phyloP scores from a whole-genome alignment of 2,888 invertebrate species.

The Erebia aethiops region DNA sequence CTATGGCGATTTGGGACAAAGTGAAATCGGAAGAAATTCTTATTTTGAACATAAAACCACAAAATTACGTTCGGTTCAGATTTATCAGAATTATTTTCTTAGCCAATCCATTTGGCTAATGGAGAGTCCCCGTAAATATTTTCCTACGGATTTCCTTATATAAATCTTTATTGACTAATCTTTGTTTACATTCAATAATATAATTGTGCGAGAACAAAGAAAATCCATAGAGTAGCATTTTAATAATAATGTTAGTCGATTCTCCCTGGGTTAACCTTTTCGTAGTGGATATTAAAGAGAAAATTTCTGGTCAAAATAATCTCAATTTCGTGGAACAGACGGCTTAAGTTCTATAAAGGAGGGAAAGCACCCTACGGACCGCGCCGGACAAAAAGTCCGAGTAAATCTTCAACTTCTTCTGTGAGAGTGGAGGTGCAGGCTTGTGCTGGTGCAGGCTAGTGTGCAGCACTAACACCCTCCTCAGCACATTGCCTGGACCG shows the following conservation, averaged over 20 bases:
- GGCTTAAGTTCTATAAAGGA: no score
- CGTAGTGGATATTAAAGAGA: no score
- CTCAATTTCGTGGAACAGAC: no score
- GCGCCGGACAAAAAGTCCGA: no score
- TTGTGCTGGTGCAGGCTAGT: no score
- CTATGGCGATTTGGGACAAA: background rate
- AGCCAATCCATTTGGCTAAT: conserved; percentile 50
- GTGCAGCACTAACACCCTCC: no score
- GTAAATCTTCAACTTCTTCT: no score
- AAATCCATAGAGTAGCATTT: conserved; percentile 2
- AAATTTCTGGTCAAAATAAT: no score
- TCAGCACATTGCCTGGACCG: no score
- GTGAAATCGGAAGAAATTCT: conserved; percentile 4
- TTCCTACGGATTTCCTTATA: conserved; percentile 36
- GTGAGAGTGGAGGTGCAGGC: no score
- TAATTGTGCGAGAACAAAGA: conserved; percentile 7
- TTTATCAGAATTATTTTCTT: conserved; percentile 48
- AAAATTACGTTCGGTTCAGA: conserved; percentile 33
- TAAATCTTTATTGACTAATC: conserved; percentile 44
- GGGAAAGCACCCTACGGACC: no score
- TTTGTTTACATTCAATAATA: conserved; percentile 38
- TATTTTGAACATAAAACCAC: conserved; percentile 35
- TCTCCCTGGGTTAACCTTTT: no score
- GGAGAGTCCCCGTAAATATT: conserved; percentile 42
- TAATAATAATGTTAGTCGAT: background rate